Evolutionary conservation across 2,888 invertebrate species (phyloP), one percentile per base, ranked within the genome.

Genomic region (Ligdia adustata): DNA sequence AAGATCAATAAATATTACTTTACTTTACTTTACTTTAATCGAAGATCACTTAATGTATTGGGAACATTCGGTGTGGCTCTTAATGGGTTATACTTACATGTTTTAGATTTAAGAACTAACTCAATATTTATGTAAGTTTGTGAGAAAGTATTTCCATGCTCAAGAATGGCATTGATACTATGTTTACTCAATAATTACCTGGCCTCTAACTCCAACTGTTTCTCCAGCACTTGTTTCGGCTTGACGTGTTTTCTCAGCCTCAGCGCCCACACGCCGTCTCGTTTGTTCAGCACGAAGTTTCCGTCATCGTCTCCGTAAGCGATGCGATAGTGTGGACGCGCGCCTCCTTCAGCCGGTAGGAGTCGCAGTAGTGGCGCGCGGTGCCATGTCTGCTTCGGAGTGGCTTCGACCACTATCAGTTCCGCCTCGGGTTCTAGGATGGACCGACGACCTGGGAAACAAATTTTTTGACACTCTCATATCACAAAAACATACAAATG

Each of bases 391-490:
- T 86, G 85, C 5, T 40, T 38, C 1, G 88, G 75, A 0, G 64
- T 64, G 6, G 81, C 84, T 0, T 55, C 33, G 11, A 89, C 79
- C 4, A 87, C 74, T 3, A 89, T 64, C 53, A 89, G 68, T 59
- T 86, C 84, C 0, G 82, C 83, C 7, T 82, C 86, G 0, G 89
- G 80, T 59, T 83, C 82, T 27, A 82, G 60, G 0, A 81, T 28
- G 0, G 88, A 85, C 3, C 89, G 86, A 0, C 89, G 88, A 18
- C 86, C 87, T 87, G 60, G 0, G n/a, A n/a, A n/a, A n/a, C n/a
- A n/a, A n/a, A n/a, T n/a, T n/a, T n/a, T n/a, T n/a, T n/a, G n/a
- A n/a, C n/a, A n/a, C n/a, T n/a, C n/a, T n/a, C n/a, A n/a, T n/a
- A n/a, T n/a, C n/a, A n/a, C n/a, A n/a, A n/a, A n/a, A n/a, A n/a